Evolutionary conservation across 2,113 vertebrate genomes (phyloP).

Genomic region (Oryzias woworae): DNA sequence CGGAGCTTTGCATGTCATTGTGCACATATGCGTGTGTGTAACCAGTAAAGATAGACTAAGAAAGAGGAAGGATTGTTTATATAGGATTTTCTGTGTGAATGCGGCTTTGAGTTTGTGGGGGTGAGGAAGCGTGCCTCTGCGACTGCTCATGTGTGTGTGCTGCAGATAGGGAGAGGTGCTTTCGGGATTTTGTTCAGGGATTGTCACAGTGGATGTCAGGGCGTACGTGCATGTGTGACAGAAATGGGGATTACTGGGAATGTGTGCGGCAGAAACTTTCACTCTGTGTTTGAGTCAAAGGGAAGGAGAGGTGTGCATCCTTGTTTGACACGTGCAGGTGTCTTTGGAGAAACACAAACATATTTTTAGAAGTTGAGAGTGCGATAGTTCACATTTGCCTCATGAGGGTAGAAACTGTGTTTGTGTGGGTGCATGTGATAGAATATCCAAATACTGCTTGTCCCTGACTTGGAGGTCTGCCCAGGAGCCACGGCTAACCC

Average conservation of each 20-base stretch:
- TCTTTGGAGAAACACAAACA: conserved; percentile 17
- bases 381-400: background rate
- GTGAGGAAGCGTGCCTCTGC: conserved; percentile 6
- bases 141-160: background rate
- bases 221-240: conserved; percentile 27
- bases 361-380: conserved; percentile 7
- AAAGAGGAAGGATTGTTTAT: conserved; percentile 23
- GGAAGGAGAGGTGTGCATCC: conserved; percentile 1
- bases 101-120: conserved; percentile 18
- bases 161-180: conserved; percentile 11
- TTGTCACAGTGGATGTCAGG: conserved; percentile 24
- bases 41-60: conserved; percentile 1
- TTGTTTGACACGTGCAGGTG: conserved; percentile 2
- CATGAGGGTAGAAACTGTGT: background rate
- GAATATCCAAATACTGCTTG: conserved; percentile 31
- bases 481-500: conserved; percentile 32
- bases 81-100: conserved; percentile 29
- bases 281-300: conserved; percentile 5
- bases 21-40: conserved; percentile 9
- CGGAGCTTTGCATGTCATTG: background rate
- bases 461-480: conserved; percentile 42
- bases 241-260: conserved; percentile 36
- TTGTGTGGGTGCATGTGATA: conserved; percentile 10
- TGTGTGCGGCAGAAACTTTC: conserved; percentile 8
- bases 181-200: conserved; percentile 40